Evolutionary conservation across 1,140 invertebrate genomes (phyloP).

Genomic region (Leptinotarsa undecemlineata): DNA sequence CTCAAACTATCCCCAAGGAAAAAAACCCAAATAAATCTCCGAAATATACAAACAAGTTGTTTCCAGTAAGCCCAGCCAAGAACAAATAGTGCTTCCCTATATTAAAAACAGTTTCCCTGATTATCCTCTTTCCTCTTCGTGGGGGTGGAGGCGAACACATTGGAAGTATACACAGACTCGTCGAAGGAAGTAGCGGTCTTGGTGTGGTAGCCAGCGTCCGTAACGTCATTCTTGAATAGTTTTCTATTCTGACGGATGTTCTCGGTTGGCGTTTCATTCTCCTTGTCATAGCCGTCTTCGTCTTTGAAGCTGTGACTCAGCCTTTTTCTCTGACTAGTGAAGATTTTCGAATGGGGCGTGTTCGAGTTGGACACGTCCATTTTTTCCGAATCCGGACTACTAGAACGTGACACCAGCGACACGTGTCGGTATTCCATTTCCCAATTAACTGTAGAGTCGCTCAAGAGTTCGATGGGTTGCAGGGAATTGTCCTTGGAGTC

Average conservation of each 20-base stretch:
- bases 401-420: constrained; percentile 35
- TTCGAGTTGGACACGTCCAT: constrained; percentile 49
- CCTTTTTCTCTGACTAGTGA: constrained; percentile 51
- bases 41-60: too few relatives aligned
- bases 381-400: constrained; percentile 30
- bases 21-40: too few relatives aligned
- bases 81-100: too few relatives aligned
- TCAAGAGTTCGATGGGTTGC: constrained; percentile 28
- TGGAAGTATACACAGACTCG: constrained; percentile 24
- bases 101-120: neutral
- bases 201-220: constrained; percentile 42
- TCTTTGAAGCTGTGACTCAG: constrained; percentile 52
- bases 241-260: constrained; percentile 30
- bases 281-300: constrained; percentile 38
- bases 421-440: constrained; percentile 52
- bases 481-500: constrained; percentile 18
- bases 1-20: too few relatives aligned
- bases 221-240: constrained; percentile 35
- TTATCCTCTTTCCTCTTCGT: constrained; percentile 38
- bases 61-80: too few relatives aligned
- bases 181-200: constrained; percentile 12
- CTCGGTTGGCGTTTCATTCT: constrained; percentile 19
- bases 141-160: constrained; percentile 48
- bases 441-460: constrained; percentile 48
- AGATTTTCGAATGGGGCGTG: constrained; percentile 49